phyloP scores from a whole-genome alignment of 2,888 invertebrate species.

The Rhimphoctona megacephalus region DNA sequence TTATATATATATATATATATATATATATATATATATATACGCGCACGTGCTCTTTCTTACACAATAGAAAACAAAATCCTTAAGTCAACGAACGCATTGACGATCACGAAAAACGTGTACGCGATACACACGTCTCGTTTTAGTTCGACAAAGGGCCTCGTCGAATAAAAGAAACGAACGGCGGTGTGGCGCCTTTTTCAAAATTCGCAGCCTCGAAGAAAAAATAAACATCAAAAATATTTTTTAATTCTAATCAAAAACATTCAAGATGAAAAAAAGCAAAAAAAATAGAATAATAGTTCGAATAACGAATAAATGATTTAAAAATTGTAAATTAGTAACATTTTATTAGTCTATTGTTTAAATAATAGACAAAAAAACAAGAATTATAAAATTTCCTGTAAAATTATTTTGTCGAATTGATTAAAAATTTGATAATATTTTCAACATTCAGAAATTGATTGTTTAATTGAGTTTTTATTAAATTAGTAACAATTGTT shows the following conservation, averaged over 20 bases:
- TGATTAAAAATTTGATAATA: no score
- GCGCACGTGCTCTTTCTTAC: slow-evolving; percentile 46
- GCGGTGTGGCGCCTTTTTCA: slow-evolving; percentile 14
- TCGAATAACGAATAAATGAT: no score
- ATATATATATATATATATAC: background rate
- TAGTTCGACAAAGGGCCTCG: slow-evolving; percentile 1
- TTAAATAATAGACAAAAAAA: background rate
- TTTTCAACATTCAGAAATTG: no score
- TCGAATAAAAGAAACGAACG: slow-evolving; percentile 24
- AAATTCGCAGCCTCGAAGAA: slow-evolving; percentile 37
- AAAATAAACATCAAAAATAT: background rate
- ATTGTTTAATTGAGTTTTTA: no score
- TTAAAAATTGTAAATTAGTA: background rate
- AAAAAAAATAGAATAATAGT: no score
- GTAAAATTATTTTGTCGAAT: no score
- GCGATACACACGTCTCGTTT: slow-evolving; percentile 12
- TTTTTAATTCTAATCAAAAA: background rate
- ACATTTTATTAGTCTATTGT: no score
- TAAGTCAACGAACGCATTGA: slow-evolving; percentile 65
- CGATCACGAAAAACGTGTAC: slow-evolving; percentile 57
- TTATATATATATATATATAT: no score
- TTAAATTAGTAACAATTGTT: background rate
- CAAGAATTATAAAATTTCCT: no score
- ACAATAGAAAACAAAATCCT: slow-evolving; percentile 28
- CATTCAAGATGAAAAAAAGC: no score